Conservation (phyloP, 2,888 invertebrate species). For the Nomada goodeniana region DNA sequence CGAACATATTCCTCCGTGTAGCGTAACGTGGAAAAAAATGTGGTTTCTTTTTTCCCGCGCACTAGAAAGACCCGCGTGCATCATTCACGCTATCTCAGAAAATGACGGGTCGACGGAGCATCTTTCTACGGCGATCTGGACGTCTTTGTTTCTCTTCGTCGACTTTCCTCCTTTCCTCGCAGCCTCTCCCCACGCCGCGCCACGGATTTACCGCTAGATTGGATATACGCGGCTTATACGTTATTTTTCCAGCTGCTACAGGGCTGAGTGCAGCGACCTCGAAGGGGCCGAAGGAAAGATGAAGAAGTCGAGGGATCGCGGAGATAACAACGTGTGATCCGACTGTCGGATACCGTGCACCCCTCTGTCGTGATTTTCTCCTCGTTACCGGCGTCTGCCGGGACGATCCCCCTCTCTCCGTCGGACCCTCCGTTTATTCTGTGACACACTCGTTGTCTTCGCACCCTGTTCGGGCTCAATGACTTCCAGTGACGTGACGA, state of each 20-base stretch:
- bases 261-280: constrained; percentile 30
- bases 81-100: constrained; percentile 6
- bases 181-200: constrained; percentile 16
- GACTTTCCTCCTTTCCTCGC: not conserved
- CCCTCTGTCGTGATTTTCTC: constrained; percentile 49
- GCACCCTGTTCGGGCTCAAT: constrained; percentile 4
- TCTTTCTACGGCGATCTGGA: constrained; percentile 56
- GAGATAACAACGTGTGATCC: constrained; percentile 63
- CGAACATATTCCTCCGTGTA: too few species aligned
- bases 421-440: constrained; percentile 57
- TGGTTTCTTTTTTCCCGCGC: not conserved
- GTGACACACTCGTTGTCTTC: constrained; percentile 43
- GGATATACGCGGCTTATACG: constrained; percentile 72
- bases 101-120: constrained; percentile 53
- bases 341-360: constrained; percentile 38
- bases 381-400: constrained; percentile 61
- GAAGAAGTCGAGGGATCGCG: constrained; percentile 39
- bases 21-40: not conserved
- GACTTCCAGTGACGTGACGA: not conserved
- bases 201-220: constrained; percentile 71
- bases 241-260: constrained; percentile 59
- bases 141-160: constrained; percentile 35
- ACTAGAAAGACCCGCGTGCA: constrained; percentile 26
- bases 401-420: constrained; percentile 38
- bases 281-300: constrained; percentile 45